phyloP scores from a whole-genome alignment of 2,113 vertebrate species.

The Heptranchias perlo region DNA sequence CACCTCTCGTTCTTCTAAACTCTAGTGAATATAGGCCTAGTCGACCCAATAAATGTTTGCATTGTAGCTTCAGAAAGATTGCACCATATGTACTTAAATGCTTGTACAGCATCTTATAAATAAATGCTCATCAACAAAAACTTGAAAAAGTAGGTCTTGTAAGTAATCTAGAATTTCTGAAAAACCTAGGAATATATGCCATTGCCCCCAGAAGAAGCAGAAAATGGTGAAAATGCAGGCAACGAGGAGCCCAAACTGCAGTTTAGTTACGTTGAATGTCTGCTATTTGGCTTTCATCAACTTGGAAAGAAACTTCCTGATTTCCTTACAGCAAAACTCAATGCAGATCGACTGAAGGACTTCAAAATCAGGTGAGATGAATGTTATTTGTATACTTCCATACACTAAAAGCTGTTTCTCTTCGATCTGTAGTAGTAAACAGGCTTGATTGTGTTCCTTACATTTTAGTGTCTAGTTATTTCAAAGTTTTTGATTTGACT shows the following conservation, averaged over 20 bases:
- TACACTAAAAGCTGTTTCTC: neutral
- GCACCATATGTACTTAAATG: neutral
- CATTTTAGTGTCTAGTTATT: neutral
- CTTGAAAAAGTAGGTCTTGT: neutral
- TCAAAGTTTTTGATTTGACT: neutral
- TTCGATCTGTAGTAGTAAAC: neutral
- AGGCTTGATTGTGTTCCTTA: neutral
- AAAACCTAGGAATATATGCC: constrained; percentile 85
- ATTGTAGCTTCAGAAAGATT: neutral
- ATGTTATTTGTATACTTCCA: neutral
- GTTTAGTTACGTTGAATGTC: constrained; percentile 96
- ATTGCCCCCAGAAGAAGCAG: constrained; percentile 87
- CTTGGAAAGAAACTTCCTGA: constrained; percentile 91
- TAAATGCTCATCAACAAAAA: neutral
- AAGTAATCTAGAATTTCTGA: neutral
- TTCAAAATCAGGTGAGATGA: constrained; percentile 86
- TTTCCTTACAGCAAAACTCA: constrained; percentile 89
- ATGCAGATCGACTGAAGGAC: constrained; percentile 90
- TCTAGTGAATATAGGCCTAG: no score
- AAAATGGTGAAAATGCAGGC: constrained; percentile 85
- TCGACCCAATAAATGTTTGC: no score
- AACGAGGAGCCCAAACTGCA: constrained; percentile 91
- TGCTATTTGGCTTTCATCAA: constrained; percentile 91
- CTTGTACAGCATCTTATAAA: neutral
- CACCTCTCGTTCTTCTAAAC: no score